These are phyloP conservation scores for Eleutherodactylus coqui DNA, from an alignment of 2,797 vertebrate genomes.

Conservation along the genomic window DNA sequence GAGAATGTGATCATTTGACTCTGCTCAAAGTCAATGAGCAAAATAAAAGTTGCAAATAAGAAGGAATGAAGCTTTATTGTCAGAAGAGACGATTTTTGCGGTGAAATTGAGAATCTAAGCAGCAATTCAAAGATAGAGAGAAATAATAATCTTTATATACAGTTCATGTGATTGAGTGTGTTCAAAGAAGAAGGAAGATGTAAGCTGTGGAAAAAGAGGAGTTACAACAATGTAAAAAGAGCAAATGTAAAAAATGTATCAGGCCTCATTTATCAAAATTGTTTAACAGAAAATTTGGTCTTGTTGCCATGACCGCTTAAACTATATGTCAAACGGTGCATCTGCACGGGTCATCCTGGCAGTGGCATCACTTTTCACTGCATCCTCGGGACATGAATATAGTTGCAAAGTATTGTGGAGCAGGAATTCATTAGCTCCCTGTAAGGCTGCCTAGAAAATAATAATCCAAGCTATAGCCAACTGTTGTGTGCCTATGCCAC, in stretches of 20 bases:
- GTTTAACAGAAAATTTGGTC: too few species aligned
- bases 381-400: too few species aligned
- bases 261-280: background rate
- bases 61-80: slow-evolving; percentile 56
- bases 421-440: too few species aligned
- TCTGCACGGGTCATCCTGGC: too few species aligned
- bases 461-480: too few species aligned
- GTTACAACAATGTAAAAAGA: too few species aligned
- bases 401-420: too few species aligned
- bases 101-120: slow-evolving; percentile 25
- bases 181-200: slow-evolving; percentile 9
- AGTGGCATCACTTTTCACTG: too few species aligned
- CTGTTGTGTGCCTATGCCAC: too few species aligned
- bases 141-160: slow-evolving; percentile 26
- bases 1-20: slow-evolving; percentile 54
- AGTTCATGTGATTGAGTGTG: background rate
- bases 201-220: background rate
- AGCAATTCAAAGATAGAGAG: slow-evolving; percentile 15
- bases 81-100: slow-evolving; percentile 43
- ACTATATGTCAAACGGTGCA: too few species aligned
- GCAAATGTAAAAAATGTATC: background rate
- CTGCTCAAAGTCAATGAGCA: slow-evolving; percentile 57
- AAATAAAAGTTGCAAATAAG: slow-evolving; percentile 61
- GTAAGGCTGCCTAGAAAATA: too few species aligned
- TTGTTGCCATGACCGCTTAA: too few species aligned